Evolutionary conservation across 2,113 vertebrate genomes (phyloP).

Genomic region (Dasyprocta punctata): DNA sequence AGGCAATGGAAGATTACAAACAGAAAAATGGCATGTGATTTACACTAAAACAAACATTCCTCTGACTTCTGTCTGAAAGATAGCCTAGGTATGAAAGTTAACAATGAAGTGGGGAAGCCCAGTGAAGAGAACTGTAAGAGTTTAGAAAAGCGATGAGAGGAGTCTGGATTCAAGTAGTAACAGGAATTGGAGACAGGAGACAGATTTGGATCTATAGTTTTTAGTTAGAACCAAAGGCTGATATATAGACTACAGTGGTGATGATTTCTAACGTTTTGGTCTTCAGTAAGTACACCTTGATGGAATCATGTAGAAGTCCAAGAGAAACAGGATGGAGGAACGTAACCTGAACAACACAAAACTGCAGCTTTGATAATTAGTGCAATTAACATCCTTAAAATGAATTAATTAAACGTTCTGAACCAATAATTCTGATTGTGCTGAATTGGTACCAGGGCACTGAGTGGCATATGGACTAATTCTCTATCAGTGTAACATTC

Average conservation of each 20-base stretch:
- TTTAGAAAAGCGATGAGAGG: background rate
- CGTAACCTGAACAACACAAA: background rate
- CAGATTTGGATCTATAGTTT: background rate
- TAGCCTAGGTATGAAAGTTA: no score
- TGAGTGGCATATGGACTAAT: background rate
- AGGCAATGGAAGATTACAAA: background rate
- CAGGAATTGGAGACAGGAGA: background rate
- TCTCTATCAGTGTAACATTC: background rate
- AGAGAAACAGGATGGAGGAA: background rate
- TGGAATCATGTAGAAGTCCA: background rate
- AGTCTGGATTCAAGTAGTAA: background rate
- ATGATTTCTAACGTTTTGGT: background rate
- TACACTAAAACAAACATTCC: conserved; percentile 1
- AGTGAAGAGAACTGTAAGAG: background rate
- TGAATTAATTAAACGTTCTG: background rate
- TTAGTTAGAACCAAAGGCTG: background rate
- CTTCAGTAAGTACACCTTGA: background rate
- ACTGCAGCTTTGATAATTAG: background rate
- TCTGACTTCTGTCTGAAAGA: background rate
- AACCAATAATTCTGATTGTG: background rate
- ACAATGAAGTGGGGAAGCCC: background rate
- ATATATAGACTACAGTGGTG: background rate
- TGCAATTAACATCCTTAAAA: conserved; percentile 7
- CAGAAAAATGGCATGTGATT: background rate
- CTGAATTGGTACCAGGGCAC: background rate